Base-by-base conservation (phyloP, 2,888 invertebrate genomes). In the Habrosyne pyritoides region DNA sequence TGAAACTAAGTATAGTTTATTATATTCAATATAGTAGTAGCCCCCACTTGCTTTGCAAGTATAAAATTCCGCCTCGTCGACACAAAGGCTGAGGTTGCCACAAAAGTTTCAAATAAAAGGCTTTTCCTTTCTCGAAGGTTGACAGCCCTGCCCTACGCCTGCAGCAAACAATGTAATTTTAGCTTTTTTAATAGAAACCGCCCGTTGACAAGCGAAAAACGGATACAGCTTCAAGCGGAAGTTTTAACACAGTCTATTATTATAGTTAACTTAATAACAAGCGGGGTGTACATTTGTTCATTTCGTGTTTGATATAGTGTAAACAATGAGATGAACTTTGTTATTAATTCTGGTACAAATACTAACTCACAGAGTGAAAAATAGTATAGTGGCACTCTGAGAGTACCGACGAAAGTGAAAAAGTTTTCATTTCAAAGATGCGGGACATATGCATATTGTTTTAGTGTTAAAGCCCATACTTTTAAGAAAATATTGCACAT, bases 101-200 rank as follows among this genome's bases (percentile, higher is more conserved):
- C 77, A 77, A 72, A 79, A 77, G 74, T 79, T 69, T 67, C 55
- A 61, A 74, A 77, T 68, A 66, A 71, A 73, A 75, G 69, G 63
- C 58, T 69, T 63, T 64, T 70, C 70, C 66, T 72, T 58, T 63
- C 52, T 64, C 21, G 56, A 59, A 67, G 71, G 76, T 71, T 77
- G 76, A 71, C 77, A 77, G 69, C 77, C 77, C 72, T 73, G 58
- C 54, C 28, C 46, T 57, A 52, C 54, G 73, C 73, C 67, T 69
- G 67, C 67, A 69, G 71, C 68, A 63, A 75, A 75, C 76, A 73
- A 77, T 74, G 73, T 75, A 74, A 75, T 79, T 79, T 79, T 76
- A 75, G 69, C 69, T 75, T 75, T 53, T 78, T 76, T 77, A 71
- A 75, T 74, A 79, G 66, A 70, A 78, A 67, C 75, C 69, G 47